Conservation (phyloP, 2,888 invertebrate genomes). For the Oscheius myriophilus region DNA sequence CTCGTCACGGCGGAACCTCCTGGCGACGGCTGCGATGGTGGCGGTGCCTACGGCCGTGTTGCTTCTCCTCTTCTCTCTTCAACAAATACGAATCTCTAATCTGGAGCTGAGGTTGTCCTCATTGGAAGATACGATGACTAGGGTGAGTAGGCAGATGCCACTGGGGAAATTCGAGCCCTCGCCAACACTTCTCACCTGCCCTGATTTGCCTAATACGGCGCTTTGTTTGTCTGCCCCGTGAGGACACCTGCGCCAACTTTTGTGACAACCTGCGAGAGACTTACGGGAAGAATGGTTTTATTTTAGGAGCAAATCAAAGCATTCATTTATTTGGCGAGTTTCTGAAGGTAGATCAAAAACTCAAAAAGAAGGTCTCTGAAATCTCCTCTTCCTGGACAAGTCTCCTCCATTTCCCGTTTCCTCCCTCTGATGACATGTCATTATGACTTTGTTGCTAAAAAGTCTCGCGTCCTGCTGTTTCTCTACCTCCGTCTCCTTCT, state of each 20-base stretch:
- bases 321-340: background rate
- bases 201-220: conserved; percentile 25
- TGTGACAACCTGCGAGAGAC: background rate
- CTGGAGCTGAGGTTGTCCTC: conserved; percentile 28
- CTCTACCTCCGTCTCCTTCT: too few relatives aligned
- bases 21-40: background rate
- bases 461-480: too few relatives aligned
- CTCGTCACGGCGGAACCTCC: background rate
- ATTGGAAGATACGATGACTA: background rate
- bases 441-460: too few relatives aligned
- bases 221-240: background rate
- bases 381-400: too few relatives aligned
- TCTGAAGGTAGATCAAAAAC: too few relatives aligned
- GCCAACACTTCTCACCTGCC: conserved; percentile 16
- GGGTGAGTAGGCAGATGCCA: too few relatives aligned
- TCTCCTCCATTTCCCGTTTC: too few relatives aligned
- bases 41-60: conserved; percentile 22
- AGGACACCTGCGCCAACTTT: conserved; percentile 8
- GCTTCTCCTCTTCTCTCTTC: conserved; percentile 18
- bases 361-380: too few relatives aligned
- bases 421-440: too few relatives aligned
- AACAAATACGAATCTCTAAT: conserved; percentile 27
- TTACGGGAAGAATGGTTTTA: background rate
- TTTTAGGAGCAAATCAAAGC: background rate
- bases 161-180: conserved; percentile 2